phyloP scores from a whole-genome alignment of 2,888 invertebrate genomes.

The Phragmatobia fuliginosa region DNA sequence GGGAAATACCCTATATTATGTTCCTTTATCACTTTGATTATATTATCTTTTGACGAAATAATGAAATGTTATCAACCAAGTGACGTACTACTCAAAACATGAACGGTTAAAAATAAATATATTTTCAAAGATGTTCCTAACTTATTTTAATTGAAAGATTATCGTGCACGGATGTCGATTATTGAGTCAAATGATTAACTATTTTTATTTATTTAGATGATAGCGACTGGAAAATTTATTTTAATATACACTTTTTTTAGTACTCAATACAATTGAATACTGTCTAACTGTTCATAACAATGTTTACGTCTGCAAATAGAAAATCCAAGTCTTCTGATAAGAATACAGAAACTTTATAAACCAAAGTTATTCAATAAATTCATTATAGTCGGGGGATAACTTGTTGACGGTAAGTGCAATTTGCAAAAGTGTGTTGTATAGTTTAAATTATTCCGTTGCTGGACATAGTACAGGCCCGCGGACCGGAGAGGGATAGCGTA shows the following conservation, averaged over 20 bases:
- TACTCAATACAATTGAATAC: neutral
- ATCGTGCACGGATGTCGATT: too few relatives aligned
- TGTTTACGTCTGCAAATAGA: neutral
- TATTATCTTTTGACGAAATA: neutral
- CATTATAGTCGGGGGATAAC: neutral
- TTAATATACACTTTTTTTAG: neutral
- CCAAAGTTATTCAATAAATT: neutral
- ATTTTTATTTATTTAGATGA: neutral
- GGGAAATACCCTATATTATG: neutral
- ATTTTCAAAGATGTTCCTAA: too few relatives aligned
- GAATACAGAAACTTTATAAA: neutral
- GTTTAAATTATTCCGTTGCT: too few relatives aligned
- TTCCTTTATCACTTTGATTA: neutral
- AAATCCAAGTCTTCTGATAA: neutral
- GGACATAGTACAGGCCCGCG: too few relatives aligned
- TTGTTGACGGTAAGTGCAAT: neutral
- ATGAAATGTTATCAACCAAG: neutral
- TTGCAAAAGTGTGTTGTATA: neutral
- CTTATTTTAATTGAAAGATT: neutral
- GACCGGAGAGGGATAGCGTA: too few relatives aligned
- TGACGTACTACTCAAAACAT: too few relatives aligned
- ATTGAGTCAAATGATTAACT: too few relatives aligned
- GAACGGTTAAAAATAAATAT: too few relatives aligned
- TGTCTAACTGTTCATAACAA: neutral
- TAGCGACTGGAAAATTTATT: neutral